A percentile compares a stretch with the other conserved stretches of the same genome.
phyloP scores from a whole-genome alignment of 2,113 vertebrate genomes.

The Aldabrachelys gigantea region DNA sequence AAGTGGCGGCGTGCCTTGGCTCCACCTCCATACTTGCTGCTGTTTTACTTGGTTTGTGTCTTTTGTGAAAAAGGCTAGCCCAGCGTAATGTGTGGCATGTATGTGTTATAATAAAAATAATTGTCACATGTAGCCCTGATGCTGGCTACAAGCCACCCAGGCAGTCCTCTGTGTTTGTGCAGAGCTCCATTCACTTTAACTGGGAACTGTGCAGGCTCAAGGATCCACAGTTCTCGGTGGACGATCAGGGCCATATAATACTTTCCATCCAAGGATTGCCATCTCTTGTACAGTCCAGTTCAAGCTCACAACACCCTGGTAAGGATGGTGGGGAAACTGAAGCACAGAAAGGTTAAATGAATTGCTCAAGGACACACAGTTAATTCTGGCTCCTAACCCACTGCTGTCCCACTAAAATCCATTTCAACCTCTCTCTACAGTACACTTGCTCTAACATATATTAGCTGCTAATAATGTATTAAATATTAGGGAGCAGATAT shows the following conservation, averaged over 20 bases:
- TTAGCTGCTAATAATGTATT: background rate
- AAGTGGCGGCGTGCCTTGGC: background rate
- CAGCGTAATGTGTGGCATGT: background rate
- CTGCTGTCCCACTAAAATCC: background rate
- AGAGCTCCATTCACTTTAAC: background rate
- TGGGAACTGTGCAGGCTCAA: background rate
- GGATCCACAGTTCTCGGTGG: background rate
- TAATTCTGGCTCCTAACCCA: background rate
- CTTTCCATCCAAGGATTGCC: background rate
- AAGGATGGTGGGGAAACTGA: background rate
- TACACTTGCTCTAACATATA: background rate
- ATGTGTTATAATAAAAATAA: background rate
- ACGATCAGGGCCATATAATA: background rate
- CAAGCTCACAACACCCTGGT: background rate
- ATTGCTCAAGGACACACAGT: background rate
- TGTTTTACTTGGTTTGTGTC: background rate
- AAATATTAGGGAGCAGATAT: background rate
- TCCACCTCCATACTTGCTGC: background rate
- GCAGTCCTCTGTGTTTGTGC: background rate
- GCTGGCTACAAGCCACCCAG: background rate
- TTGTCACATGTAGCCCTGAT: background rate
- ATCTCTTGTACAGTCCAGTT: background rate
- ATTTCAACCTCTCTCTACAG: background rate
- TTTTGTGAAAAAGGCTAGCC: background rate
- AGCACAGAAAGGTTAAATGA: background rate